phyloP scores from a whole-genome alignment of 2,113 vertebrate species.

The Ancistrus triradiatus region DNA sequence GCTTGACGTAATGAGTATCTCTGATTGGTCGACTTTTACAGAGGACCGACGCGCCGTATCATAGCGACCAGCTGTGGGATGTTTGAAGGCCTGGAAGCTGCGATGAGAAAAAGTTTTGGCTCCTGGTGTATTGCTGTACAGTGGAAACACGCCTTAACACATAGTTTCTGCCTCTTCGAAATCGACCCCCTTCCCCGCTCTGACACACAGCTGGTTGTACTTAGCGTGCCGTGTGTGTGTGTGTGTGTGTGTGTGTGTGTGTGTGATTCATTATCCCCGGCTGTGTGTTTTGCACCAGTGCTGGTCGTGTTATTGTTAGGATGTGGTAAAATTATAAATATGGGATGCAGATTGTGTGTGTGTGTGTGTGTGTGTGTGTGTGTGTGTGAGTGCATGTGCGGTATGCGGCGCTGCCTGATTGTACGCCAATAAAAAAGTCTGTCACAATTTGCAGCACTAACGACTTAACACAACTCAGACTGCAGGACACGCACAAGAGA shows the following conservation, averaged over 20 bases:
- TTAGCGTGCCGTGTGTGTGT: conserved; percentile 76
- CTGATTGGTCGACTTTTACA: too few relatives aligned
- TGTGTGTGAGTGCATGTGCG: conserved; percentile 50
- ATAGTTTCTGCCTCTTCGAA: too few relatives aligned
- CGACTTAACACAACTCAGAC: conserved; percentile 72
- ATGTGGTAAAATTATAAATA: conserved; percentile 99
- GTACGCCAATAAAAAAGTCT: conserved; percentile 72
- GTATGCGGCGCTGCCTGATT: conserved; percentile 81
- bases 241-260: conserved; percentile 53
- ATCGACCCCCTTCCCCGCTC: conserved; percentile 19
- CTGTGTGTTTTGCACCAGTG: conserved; percentile 95
- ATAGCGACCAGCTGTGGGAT: too few relatives aligned
- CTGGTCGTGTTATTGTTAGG: conserved; percentile 99
- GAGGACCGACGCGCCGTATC: too few relatives aligned
- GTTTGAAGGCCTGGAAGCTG: too few relatives aligned
- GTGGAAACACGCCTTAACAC: too few relatives aligned
- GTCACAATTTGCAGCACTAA: conserved; percentile 82
- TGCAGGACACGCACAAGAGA: conserved; percentile 57
- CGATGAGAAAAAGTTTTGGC: too few relatives aligned
- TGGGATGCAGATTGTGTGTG: conserved; percentile 76
- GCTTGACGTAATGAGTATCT: too few relatives aligned
- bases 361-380: conserved; percentile 25
- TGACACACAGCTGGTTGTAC: conserved; percentile 94
- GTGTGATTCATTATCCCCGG: conserved; percentile 98
- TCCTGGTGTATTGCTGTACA: too few relatives aligned